These are phyloP conservation scores for Hypena proboscidalis DNA, from an alignment of 2,888 invertebrate genomes.

Conservation along the genomic window DNA sequence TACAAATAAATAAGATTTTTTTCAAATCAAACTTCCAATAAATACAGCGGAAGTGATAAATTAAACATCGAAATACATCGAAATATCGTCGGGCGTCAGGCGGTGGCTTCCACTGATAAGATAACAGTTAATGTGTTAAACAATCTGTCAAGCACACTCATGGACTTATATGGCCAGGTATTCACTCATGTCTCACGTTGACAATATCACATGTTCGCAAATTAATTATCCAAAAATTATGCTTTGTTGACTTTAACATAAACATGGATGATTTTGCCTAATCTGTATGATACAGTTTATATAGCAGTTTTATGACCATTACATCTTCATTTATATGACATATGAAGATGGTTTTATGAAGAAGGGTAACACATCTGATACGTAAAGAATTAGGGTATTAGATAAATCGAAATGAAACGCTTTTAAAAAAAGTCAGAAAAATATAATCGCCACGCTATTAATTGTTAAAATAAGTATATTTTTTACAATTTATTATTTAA, in stretches of 20 bases:
- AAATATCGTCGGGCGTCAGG: conserved; percentile 36
- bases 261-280: conserved; percentile 8
- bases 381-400: too few relatives aligned
- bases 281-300: conserved; percentile 9
- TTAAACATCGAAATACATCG: conserved; percentile 45
- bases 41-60: conserved; percentile 41
- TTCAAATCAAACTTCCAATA: conserved; percentile 14
- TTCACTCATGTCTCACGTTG: conserved; percentile 45
- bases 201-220: conserved; percentile 39
- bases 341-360: too few relatives aligned
- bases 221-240: conserved; percentile 25
- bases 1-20: conserved; percentile 2
- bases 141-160: conserved; percentile 39
- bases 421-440: too few relatives aligned
- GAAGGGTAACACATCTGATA: too few relatives aligned
- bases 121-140: conserved; percentile 48
- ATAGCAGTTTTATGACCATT: neutral
- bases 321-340: too few relatives aligned
- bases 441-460: too few relatives aligned
- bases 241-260: conserved; percentile 22
- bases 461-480: too few relatives aligned
- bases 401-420: too few relatives aligned
- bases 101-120: conserved; percentile 50
- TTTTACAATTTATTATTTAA: too few relatives aligned
- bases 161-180: conserved; percentile 28